Percentiles rank a stretch among this genome's conserved stretches.
Evolutionary conservation across 2,113 vertebrate species (phyloP).

Genomic region (Mirza zaza): DNA sequence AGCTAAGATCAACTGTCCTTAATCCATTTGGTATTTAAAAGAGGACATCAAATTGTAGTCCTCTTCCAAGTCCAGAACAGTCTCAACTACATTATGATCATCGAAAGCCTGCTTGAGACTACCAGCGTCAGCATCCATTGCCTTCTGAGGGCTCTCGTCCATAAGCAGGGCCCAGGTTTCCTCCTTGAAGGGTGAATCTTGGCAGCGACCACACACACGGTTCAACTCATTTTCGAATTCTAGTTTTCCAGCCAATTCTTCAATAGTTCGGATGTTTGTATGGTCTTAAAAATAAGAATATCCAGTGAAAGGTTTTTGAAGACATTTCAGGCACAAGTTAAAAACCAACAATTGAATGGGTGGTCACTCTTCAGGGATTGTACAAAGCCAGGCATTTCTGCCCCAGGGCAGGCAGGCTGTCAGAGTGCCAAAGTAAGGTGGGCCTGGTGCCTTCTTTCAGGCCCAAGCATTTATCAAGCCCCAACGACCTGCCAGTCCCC

Average conservation of each 20-base stretch:
- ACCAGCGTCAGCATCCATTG: background rate
- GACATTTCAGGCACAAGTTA: background rate
- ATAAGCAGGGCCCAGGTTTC: slow-evolving; percentile 66
- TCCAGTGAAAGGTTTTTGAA: background rate
- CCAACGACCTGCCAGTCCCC: background rate
- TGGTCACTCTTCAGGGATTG: rapidly evolving
- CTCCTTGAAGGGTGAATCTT: slow-evolving; percentile 59
- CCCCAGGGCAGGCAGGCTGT: background rate
- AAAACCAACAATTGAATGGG: background rate
- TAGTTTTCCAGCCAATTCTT: slow-evolving; percentile 72
- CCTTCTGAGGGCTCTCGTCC: slow-evolving; percentile 65
- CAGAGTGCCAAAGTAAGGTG: background rate
- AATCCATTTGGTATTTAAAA: slow-evolving; percentile 72
- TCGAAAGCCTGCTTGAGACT: slow-evolving; percentile 69
- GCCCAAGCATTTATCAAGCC: background rate
- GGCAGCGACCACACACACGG: slow-evolving; percentile 45
- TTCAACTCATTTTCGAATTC: slow-evolving; percentile 71
- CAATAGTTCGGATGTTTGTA: slow-evolving; percentile 71
- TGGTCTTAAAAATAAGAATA: slow-evolving; percentile 75
- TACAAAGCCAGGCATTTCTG: rapidly evolving
- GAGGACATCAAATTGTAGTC: slow-evolving; percentile 77
- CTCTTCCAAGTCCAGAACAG: slow-evolving; percentile 81
- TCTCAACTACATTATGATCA: slow-evolving; percentile 79
- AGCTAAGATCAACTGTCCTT: background rate
- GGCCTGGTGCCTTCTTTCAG: too few species aligned